Evolutionary conservation across 2,888 invertebrate genomes (phyloP).

Genomic region (Pasiphila rectangulata): DNA sequence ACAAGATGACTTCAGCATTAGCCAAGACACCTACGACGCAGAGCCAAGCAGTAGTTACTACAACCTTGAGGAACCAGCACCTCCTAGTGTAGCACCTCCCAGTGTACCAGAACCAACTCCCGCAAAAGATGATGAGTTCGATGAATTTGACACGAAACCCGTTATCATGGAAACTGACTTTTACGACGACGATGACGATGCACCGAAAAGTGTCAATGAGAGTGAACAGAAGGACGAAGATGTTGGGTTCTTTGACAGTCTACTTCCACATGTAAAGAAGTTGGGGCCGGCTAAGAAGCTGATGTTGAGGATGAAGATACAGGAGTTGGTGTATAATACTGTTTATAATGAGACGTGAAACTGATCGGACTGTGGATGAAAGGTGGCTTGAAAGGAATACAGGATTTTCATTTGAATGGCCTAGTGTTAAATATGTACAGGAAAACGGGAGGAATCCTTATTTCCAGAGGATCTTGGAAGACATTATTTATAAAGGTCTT

Average conservation of each 20-base stretch:
- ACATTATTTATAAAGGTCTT: no score
- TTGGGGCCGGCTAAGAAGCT: conserved; percentile 71
- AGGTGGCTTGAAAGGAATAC: not conserved
- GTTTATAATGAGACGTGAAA: conserved; percentile 65
- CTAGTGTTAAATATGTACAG: no score
- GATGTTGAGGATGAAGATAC: conserved; percentile 75
- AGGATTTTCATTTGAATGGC: no score
- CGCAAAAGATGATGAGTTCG: conserved; percentile 67
- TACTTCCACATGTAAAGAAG: conserved; percentile 72
- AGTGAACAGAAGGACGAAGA: conserved; percentile 65
- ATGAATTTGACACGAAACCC: conserved; percentile 74
- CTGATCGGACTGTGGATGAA: not conserved
- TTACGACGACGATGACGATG: conserved; percentile 71
- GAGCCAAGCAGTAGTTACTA: conserved; percentile 57
- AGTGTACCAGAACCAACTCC: conserved; percentile 29
- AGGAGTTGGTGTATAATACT: conserved; percentile 72
- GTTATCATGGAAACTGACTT: conserved; percentile 74
- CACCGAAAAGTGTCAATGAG: conserved; percentile 44
- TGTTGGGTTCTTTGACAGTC: conserved; percentile 71
- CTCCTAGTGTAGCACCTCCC: not conserved
- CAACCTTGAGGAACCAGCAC: conserved; percentile 46
- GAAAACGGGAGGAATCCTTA: no score
- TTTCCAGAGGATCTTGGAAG: no score
- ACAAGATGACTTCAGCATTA: conserved; percentile 42
- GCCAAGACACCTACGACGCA: conserved; percentile 48